A percentile compares a stretch with the other conserved stretches of the same genome.
Conservation (phyloP, 2,797 vertebrate genomes). For the Eurystomus glaucurus region DNA sequence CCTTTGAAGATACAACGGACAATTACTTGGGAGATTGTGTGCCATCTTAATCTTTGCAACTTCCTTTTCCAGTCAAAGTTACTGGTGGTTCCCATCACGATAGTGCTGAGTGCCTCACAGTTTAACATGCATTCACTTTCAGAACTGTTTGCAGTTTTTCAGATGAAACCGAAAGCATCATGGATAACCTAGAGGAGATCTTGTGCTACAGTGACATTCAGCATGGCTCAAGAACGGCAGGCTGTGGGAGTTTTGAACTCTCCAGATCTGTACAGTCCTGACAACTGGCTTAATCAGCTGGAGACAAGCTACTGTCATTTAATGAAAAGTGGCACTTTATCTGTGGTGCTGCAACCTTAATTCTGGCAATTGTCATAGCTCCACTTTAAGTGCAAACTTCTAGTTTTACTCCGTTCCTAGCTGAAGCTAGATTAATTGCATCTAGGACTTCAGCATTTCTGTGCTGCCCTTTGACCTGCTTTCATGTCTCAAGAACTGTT, state of each 20-base stretch:
- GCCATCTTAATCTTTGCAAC: neutral
- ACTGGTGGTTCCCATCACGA: neutral
- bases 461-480: neutral
- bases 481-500: neutral
- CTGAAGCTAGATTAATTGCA: neutral
- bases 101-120: neutral
- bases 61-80: neutral
- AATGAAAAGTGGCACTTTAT: neutral
- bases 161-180: neutral
- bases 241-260: neutral
- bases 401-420: neutral
- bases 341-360: neutral
- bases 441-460: neutral
- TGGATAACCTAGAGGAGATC: neutral
- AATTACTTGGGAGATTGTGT: neutral
- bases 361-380: neutral
- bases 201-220: neutral
- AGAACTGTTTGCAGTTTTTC: neutral
- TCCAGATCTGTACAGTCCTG: neutral
- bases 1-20: neutral
- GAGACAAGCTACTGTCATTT: neutral
- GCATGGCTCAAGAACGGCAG: neutral
- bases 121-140: neutral
- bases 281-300: neutral
- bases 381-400: neutral